A percentile compares a stretch with the other conserved stretches of the same genome.
phyloP scores from a whole-genome alignment of 2,797 vertebrate genomes.

The Nannoperca obscura region DNA sequence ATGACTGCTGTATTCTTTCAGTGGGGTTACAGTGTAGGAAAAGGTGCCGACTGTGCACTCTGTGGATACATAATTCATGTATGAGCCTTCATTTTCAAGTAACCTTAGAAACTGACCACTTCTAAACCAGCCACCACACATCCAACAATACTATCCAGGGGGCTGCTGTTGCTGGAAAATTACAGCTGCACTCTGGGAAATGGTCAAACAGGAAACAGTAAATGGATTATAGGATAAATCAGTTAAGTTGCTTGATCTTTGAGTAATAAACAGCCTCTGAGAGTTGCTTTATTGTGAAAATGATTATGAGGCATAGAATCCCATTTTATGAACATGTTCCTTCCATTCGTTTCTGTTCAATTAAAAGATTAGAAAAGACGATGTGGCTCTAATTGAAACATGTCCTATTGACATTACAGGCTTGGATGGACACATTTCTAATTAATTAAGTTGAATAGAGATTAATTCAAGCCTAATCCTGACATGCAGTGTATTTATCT shows the following conservation, averaged over 20 bases:
- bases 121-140: constrained; percentile 3
- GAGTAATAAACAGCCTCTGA: constrained; percentile 49
- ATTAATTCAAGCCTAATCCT: constrained; percentile 78
- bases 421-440: constrained; percentile 76
- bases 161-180: constrained; percentile 18
- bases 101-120: constrained; percentile 51
- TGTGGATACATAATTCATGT: constrained; percentile 56
- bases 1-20: constrained; percentile 33
- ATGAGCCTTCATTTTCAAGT: constrained; percentile 37
- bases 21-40: constrained; percentile 23
- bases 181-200: constrained; percentile 12
- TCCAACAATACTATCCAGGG: not conserved
- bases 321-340: constrained; percentile 60
- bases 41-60: constrained; percentile 35
- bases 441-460: constrained; percentile 79
- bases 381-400: constrained; percentile 79
- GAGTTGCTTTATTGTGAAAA: constrained; percentile 49
- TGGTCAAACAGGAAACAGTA: constrained; percentile 22
- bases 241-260: constrained; percentile 47
- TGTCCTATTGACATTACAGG: constrained; percentile 79
- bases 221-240: constrained; percentile 53
- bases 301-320: constrained; percentile 53
- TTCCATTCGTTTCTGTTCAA: constrained; percentile 72
- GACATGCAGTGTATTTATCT: constrained; percentile 75
- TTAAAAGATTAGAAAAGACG: constrained; percentile 80